Percentiles rank a stretch among this genome's conserved stretches.
Evolutionary conservation across 2,888 invertebrate species (phyloP).

Genomic region (Troglohyphantes excavatus): DNA sequence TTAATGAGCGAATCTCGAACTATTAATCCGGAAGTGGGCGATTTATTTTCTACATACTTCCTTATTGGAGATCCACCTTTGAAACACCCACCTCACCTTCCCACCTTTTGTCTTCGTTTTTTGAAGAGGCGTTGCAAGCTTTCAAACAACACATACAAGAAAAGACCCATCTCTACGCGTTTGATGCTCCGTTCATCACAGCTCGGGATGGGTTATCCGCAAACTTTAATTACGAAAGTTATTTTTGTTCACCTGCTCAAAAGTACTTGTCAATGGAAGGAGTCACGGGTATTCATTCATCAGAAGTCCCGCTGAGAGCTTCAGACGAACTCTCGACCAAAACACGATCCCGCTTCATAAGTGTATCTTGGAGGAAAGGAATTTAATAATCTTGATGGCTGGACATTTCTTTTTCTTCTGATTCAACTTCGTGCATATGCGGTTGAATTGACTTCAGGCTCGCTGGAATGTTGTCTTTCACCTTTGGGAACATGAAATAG

Average conservation of each 20-base stretch:
- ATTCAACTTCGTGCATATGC: neutral
- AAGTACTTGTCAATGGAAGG: constrained; percentile 57
- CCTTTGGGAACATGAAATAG: constrained; percentile 27
- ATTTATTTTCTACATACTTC: neutral
- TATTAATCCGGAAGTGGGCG: too few species aligned
- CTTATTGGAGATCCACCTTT: neutral
- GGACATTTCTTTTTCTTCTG: constrained; percentile 7
- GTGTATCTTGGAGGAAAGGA: constrained; percentile 52
- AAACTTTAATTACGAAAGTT: constrained; percentile 71
- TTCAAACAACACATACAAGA: constrained; percentile 15
- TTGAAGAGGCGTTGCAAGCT: constrained; percentile 19
- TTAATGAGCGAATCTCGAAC: too few species aligned
- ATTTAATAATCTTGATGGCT: constrained; percentile 56
- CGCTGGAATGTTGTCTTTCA: neutral
- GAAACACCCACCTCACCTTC: neutral
- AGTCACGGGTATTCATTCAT: constrained; percentile 62
- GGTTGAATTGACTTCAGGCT: constrained; percentile 5
- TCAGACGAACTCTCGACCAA: constrained; percentile 20
- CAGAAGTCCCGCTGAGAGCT: constrained; percentile 46
- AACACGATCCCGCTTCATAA: constrained; percentile 66
- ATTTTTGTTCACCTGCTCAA: constrained; percentile 76
- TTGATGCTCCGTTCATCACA: constrained; percentile 72
- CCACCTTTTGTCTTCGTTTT: neutral
- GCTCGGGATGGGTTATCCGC: constrained; percentile 52
- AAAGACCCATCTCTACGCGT: constrained; percentile 59